Conservation (phyloP, 2,797 vertebrate species). For the Scolopax bukidnonensis region DNA sequence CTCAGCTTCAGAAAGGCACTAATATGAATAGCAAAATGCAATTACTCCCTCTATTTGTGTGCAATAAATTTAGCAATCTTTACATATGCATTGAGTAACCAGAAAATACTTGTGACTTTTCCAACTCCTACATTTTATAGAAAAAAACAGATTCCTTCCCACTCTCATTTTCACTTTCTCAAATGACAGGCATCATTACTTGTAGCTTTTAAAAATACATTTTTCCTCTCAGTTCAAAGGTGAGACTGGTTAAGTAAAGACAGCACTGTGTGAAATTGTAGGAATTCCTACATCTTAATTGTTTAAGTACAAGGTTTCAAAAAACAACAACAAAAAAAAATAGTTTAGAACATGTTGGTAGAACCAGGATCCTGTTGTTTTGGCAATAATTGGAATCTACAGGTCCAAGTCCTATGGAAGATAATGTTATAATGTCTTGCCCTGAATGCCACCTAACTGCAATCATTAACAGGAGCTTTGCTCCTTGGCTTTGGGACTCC, state of each 20-base stretch:
- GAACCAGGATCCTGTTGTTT: neutral
- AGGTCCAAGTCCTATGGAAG: neutral
- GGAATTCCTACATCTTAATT: neutral
- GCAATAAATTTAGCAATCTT: neutral
- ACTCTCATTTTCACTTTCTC: neutral
- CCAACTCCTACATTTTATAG: neutral
- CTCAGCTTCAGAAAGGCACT: neutral
- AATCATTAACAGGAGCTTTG: conserved; percentile 22
- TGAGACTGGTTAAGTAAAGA: neutral
- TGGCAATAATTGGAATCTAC: neutral
- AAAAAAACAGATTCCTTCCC: neutral
- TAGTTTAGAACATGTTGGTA: neutral
- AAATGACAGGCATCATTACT: neutral
- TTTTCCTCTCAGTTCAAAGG: neutral
- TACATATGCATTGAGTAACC: neutral
- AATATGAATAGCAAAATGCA: neutral
- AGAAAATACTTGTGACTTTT: neutral
- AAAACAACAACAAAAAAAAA: neutral
- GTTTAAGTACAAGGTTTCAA: neutral
- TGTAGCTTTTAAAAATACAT: neutral
- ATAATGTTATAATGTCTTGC: neutral
- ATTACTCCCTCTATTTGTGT: neutral
- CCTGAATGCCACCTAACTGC: neutral
- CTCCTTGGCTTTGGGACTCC: conserved; percentile 37
- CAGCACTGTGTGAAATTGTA: neutral